Evolutionary conservation across 2,113 vertebrate species (phyloP), one percentile per base, ranked within the genome.

Genomic region (Accipiter cooperii): DNA sequence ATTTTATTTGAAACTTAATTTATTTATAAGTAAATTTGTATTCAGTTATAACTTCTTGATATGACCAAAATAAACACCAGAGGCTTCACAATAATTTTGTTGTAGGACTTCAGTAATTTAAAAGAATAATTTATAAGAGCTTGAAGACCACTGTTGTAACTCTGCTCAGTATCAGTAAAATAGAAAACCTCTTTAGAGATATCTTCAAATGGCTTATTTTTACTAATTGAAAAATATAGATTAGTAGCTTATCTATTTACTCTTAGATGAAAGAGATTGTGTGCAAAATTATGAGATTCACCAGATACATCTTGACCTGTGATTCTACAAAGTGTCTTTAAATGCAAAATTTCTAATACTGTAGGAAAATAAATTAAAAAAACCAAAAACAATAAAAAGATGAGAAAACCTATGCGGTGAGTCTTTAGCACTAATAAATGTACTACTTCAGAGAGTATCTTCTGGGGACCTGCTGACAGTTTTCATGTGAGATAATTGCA

Each of bases 171-270:
- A 86, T 64, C 83, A 89, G 34, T 52, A 88, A 90, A 74, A 63
- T n/a, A 55, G 44, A 90, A 80, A 71, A 54, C 38, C 16, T 34
- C 19, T 94, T 90, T 82, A 93, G 70, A 79, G 29, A 69, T 89
- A 42, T 90, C 16, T 96, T 94, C 80, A 88, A 96, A 95, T 83
- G 74, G 10, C 29, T 87, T 86, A 81, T 89, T 80, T 96, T 92
- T 69, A 21, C 60, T 92, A 94, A 74, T 93, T 96, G 71, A 90
- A 95, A 77, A 94, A 64, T 44, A 70, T 68, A 94, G 17, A 84
- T 93, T 94, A 93, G 47, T 71, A 84, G 17, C 34, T 76, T 91
- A 58, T 63, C 57, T 92, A 28, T 71, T 91, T 80, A 8, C 29
- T 78, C 34, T n/a, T 38, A 91, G 46, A 70, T 82, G 44, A 60